phyloP scores from a whole-genome alignment of 2,113 vertebrate genomes.

The Archocentrus centrarchus region DNA sequence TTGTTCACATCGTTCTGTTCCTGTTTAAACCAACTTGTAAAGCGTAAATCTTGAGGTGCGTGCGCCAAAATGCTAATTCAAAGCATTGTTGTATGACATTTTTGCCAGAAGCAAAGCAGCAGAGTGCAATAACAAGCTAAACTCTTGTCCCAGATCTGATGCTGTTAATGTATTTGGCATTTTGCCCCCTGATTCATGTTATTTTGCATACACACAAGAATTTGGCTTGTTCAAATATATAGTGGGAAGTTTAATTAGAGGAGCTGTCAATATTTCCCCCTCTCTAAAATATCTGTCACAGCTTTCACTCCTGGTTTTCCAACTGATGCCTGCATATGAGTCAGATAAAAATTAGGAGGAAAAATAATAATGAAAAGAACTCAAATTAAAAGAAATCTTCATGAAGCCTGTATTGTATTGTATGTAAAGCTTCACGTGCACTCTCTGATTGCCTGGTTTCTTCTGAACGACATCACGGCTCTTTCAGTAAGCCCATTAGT shows the following conservation, averaged over 20 bases:
- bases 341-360: background rate
- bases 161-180: constrained; percentile 18
- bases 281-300: background rate
- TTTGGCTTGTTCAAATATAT: constrained; percentile 21
- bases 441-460: constrained; percentile 12
- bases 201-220: constrained; percentile 18
- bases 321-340: background rate
- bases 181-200: constrained; percentile 8
- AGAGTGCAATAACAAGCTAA: constrained; percentile 17
- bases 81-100: background rate
- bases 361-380: background rate
- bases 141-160: constrained; percentile 31
- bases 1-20: constrained; percentile 4
- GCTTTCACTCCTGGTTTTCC: background rate
- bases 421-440: background rate
- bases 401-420: background rate
- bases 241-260: background rate
- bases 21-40: background rate
- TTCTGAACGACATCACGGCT: constrained; percentile 15
- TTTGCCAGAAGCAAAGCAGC: constrained; percentile 10
- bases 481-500: constrained; percentile 44
- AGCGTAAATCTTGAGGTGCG: background rate
- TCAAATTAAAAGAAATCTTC: background rate
- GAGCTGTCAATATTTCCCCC: constrained; percentile 2
- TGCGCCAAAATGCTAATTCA: constrained; percentile 15